phyloP scores from a whole-genome alignment of 2,888 invertebrate species.

The Ophion slaviceki region DNA sequence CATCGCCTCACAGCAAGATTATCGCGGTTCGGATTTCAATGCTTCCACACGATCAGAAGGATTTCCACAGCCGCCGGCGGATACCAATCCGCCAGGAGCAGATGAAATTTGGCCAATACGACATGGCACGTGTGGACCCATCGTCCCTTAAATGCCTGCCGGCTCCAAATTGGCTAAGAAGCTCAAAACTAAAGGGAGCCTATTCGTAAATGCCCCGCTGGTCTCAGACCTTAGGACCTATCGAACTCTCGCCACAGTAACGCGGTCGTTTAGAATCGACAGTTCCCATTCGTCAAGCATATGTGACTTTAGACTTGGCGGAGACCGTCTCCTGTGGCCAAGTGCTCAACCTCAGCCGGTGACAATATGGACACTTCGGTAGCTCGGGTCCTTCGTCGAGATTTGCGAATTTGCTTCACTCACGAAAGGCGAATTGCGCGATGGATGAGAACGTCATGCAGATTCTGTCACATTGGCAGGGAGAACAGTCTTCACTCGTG shows the following conservation, averaged over 20 bases:
- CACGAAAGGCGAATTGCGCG: too few relatives aligned
- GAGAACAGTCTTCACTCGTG: too few relatives aligned
- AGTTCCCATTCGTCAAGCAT: neutral
- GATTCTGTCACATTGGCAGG: too few relatives aligned
- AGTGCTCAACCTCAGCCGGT: constrained; percentile 32
- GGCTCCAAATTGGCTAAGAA: constrained; percentile 18
- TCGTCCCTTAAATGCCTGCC: constrained; percentile 44
- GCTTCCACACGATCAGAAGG: constrained; percentile 15
- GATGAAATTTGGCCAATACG: constrained; percentile 19
- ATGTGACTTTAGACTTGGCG: neutral
- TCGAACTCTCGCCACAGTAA: neutral
- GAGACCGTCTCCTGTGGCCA: neutral
- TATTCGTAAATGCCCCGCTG: constrained; percentile 16
- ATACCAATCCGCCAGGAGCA: constrained; percentile 14
- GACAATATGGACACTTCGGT: constrained; percentile 16
- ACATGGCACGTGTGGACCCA: constrained; percentile 8
- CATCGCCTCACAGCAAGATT: constrained; percentile 25
- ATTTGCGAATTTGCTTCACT: neutral
- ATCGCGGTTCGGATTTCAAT: constrained; percentile 34
- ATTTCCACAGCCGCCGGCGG: constrained; percentile 19
- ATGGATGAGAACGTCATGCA: too few relatives aligned
- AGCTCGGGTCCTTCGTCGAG: constrained; percentile 5
- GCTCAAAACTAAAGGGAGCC: neutral
- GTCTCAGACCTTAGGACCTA: neutral
- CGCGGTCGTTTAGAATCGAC: neutral